phyloP scores from a whole-genome alignment of 2,888 invertebrate genomes.

The Drepana falcataria region DNA sequence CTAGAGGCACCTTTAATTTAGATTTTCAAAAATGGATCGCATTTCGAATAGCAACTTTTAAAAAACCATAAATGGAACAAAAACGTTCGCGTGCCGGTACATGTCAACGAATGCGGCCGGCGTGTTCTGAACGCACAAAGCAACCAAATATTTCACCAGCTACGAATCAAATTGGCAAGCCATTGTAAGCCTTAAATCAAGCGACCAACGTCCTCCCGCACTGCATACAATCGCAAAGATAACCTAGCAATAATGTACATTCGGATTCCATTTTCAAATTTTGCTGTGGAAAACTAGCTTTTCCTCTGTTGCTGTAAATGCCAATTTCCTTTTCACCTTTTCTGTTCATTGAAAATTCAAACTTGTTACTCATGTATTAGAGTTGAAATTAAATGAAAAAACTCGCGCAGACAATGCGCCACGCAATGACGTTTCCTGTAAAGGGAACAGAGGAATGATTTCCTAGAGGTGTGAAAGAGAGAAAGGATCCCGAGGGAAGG shows the following conservation, averaged over 20 bases:
- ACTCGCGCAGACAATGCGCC: slow-evolving; percentile 66
- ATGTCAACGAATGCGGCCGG: slow-evolving; percentile 68
- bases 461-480: slow-evolving; percentile 41
- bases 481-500: slow-evolving; percentile 41
- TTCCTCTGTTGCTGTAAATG: slow-evolving; percentile 72
- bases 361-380: slow-evolving; percentile 26
- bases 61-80: slow-evolving; percentile 59
- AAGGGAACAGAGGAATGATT: slow-evolving; percentile 36
- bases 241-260: slow-evolving; percentile 42
- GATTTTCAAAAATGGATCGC: slow-evolving; percentile 37
- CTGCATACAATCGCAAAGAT: slow-evolving; percentile 20
- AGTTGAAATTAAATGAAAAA: slow-evolving; percentile 30
- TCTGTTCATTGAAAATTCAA: slow-evolving; percentile 24
- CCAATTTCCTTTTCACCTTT: slow-evolving; percentile 67
- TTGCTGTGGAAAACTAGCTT: slow-evolving; percentile 74
- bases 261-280: slow-evolving; percentile 66
- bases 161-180: slow-evolving; percentile 13
- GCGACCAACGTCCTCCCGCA: slow-evolving; percentile 9
- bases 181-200: slow-evolving; percentile 31
- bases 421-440: slow-evolving; percentile 73
- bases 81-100: slow-evolving; percentile 74
- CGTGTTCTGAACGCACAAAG: slow-evolving; percentile 50
- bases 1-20: slow-evolving; percentile 7
- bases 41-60: slow-evolving; percentile 43
- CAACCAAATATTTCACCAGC: slow-evolving; percentile 35